Conservation (phyloP, 2,113 vertebrate genomes). For the Vulpes vulpes region DNA sequence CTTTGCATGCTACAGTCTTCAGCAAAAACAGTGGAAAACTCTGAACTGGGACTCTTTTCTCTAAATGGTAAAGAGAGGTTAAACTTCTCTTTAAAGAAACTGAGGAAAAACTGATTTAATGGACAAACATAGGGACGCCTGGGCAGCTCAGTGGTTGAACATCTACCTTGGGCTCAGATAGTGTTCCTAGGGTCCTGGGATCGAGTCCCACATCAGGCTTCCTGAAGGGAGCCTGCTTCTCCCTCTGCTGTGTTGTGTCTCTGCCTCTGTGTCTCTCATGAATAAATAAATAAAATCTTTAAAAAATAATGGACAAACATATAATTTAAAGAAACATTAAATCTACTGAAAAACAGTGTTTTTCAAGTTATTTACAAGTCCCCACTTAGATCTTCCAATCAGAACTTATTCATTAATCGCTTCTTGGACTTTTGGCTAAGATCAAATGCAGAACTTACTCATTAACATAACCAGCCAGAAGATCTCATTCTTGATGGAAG, state of each 20-base stretch:
- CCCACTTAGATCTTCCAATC: not conserved
- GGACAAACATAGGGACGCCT: not conserved
- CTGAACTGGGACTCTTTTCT: not conserved
- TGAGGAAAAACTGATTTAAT: constrained; percentile 5
- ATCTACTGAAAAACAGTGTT: not conserved
- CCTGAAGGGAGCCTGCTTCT: too few species aligned
- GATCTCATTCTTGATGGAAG: not conserved
- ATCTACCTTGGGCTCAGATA: not conserved
- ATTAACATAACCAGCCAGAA: not conserved
- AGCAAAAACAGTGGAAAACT: not conserved
- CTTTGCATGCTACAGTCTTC: not conserved
- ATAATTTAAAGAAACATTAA: not conserved
- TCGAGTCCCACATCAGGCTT: too few species aligned
- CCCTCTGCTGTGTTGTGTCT: too few species aligned
- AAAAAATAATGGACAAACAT: not conserved
- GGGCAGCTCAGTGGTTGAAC: too few species aligned
- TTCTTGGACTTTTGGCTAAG: too few species aligned
- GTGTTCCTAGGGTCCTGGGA: too few species aligned
- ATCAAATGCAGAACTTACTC: not conserved
- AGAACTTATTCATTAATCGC: not conserved
- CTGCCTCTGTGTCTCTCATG: too few species aligned
- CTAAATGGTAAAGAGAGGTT: not conserved
- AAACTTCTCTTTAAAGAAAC: constrained; percentile 31
- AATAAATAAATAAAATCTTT: too few species aligned
- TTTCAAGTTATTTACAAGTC: not conserved